Conservation (phyloP, 1,140 invertebrate genomes). For the Drosophila subobscura region DNA sequence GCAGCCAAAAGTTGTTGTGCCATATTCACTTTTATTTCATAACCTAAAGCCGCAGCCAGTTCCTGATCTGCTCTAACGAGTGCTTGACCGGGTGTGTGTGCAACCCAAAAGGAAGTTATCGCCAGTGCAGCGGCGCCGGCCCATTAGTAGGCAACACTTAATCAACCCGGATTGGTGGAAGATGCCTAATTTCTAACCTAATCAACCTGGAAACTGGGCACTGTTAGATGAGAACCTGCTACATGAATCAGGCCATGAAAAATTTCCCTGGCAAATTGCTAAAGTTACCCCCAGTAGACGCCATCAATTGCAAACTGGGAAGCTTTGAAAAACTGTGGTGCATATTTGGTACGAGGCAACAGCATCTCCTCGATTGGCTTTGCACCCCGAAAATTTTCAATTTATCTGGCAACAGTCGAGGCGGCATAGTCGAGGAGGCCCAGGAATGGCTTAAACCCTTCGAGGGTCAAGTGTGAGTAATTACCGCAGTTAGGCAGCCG, state of each 20-base stretch:
- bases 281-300: conserved; percentile 8
- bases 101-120: conserved; percentile 11
- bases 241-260: conserved; percentile 7
- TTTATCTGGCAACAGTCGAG: conserved; percentile 42
- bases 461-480: conserved; percentile 76
- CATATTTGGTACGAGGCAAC: neutral
- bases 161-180: conserved; percentile 20
- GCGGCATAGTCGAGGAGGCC: conserved; percentile 10
- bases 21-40: conserved; percentile 72
- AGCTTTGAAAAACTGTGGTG: neutral
- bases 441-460: conserved; percentile 19
- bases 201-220: conserved; percentile 20
- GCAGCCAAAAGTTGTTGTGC: conserved; percentile 42
- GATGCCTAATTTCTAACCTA: conserved; percentile 23
- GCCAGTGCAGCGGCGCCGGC: neutral
- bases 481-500: conserved; percentile 65
- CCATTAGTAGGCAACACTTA: conserved; percentile 22
- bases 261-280: conserved; percentile 23
- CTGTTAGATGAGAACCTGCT: neutral
- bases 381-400: conserved; percentile 32
- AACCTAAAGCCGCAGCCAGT: conserved; percentile 35
- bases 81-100: conserved; percentile 8
- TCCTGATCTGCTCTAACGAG: conserved; percentile 52
- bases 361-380: neutral
- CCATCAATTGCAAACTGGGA: conserved; percentile 23